These are phyloP conservation scores for Philonicus albiceps DNA, from an alignment of 2,888 invertebrate genomes.

Conservation along the genomic window DNA sequence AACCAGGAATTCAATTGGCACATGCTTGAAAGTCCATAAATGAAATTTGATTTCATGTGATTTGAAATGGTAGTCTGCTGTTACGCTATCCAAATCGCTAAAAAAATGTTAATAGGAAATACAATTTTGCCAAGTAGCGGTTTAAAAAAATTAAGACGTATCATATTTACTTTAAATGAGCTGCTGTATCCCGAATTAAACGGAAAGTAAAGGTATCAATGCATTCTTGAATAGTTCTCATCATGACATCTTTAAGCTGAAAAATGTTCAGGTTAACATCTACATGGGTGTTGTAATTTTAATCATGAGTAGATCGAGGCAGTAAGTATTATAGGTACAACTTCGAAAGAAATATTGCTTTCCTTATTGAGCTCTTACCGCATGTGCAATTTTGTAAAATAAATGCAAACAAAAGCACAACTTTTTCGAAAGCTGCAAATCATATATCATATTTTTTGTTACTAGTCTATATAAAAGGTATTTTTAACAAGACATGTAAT, in stretches of 20 bases:
- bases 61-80: not conserved
- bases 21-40: not conserved
- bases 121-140: no score
- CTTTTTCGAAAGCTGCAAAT: no score
- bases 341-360: no score
- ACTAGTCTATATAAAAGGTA: no score
- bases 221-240: not conserved
- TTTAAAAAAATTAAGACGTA: not conserved
- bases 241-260: not conserved
- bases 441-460: no score
- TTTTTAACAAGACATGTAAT: no score
- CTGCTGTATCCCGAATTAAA: conserved; percentile 49
- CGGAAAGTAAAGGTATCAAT: not conserved
- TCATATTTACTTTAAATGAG: conserved; percentile 49
- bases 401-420: no score
- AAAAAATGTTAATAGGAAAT: not conserved
- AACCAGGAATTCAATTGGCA: not conserved
- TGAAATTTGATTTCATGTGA: not conserved
- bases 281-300: no score
- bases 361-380: no score
- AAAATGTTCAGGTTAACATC: not conserved
- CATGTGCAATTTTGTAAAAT: no score
- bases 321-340: no score
- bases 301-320: no score
- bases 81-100: not conserved